Conservation (phyloP, 2,888 invertebrate genomes). For the Galeopsomyia nigrocyanea region DNA sequence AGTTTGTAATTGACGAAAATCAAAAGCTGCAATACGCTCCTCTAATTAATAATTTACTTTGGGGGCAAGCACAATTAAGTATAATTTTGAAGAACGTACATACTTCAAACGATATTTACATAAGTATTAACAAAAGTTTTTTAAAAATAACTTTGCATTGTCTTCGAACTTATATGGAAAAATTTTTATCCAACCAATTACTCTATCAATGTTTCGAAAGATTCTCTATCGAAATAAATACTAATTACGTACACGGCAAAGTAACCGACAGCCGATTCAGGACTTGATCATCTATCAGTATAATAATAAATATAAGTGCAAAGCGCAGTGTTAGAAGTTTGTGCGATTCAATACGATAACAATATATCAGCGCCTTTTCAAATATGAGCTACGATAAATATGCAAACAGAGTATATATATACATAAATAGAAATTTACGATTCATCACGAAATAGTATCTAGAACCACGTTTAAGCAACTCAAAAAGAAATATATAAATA, state of each 20-base stretch:
- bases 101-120: conserved; percentile 3
- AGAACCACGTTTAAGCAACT: no score
- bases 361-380: conserved; percentile 58
- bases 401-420: background rate
- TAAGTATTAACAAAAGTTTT: background rate
- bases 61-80: no score
- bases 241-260: background rate
- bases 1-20: conserved; percentile 21
- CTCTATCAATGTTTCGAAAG: conserved; percentile 1
- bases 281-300: conserved; percentile 38
- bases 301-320: conserved; percentile 18
- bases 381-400: conserved; percentile 33
- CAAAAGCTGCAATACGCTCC: conserved; percentile 21
- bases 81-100: background rate
- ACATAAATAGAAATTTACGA: conserved; percentile 8
- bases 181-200: conserved; percentile 19
- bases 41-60: no score
- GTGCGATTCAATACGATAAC: conserved; percentile 13
- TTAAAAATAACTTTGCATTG: conserved; percentile 4
- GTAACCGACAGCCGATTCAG: background rate
- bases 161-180: background rate
- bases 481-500: no score
- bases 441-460: conserved; percentile 2
- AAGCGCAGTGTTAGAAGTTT: conserved; percentile 12
- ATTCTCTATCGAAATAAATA: background rate